Evolutionary conservation across 2,113 vertebrate genomes (phyloP).

Genomic region (Scopus umbretta): DNA sequence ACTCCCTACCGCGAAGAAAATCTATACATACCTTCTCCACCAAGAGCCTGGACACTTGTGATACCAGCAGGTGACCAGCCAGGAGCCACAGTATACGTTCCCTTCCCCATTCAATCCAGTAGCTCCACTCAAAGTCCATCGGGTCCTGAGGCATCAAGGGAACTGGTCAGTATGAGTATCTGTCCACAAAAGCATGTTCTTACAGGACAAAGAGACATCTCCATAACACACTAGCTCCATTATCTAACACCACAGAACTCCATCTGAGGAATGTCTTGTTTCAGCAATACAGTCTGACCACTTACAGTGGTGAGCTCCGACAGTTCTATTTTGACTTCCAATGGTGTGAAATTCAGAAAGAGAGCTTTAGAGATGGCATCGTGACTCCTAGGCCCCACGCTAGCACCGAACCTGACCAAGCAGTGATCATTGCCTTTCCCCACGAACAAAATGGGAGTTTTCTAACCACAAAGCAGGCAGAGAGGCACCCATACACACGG

Average conservation of each 20-base stretch:
- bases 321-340: neutral
- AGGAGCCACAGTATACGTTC: conserved; percentile 81
- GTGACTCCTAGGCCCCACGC: neutral
- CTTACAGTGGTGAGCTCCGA: neutral
- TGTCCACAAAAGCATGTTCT: neutral
- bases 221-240: neutral
- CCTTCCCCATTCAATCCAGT: conserved; percentile 92
- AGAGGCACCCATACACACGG: neutral
- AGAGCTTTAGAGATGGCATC: neutral
- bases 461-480: neutral
- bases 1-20: neutral
- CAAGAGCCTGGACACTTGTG: conserved; percentile 72
- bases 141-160: conserved; percentile 76
- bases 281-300: neutral
- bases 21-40: conserved; percentile 76
- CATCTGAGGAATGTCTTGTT: neutral
- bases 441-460: neutral
- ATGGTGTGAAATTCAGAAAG: neutral
- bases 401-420: neutral
- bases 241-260: neutral
- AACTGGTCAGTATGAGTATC: neutral
- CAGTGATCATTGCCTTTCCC: neutral
- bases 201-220: neutral
- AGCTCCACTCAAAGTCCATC: conserved; percentile 94
- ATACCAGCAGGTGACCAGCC: conserved; percentile 81